Percentiles rank a stretch among this genome's conserved stretches.
These are phyloP conservation scores for Netelia fuscicornis DNA, from an alignment of 2,888 invertebrate genomes.

Conservation along the genomic window DNA sequence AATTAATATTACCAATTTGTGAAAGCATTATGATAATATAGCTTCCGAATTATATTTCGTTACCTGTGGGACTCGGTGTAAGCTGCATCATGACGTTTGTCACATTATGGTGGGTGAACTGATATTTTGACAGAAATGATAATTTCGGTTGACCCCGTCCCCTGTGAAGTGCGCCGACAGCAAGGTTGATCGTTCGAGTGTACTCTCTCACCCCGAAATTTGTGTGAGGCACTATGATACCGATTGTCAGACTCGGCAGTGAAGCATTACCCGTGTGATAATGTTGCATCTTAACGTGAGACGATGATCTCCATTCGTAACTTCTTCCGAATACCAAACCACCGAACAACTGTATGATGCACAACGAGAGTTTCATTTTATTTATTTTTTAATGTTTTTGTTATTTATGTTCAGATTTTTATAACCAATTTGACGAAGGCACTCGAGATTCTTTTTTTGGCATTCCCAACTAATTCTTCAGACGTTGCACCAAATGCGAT, in stretches of 20 bases:
- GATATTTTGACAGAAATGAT: slow-evolving; percentile 88
- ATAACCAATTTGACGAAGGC: slow-evolving; percentile 50
- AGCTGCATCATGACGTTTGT: slow-evolving; percentile 89
- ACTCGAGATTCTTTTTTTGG: slow-evolving; percentile 52
- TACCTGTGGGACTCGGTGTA: slow-evolving; percentile 92
- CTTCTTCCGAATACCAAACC: slow-evolving; percentile 72
- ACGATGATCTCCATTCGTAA: slow-evolving; percentile 73
- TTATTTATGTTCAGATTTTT: slow-evolving; percentile 5
- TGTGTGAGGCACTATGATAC: slow-evolving; percentile 88
- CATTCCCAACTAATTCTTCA: slow-evolving; percentile 39
- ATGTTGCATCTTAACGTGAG: slow-evolving; percentile 63
- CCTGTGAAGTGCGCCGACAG: slow-evolving; percentile 87
- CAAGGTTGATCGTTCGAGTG: slow-evolving; percentile 88
- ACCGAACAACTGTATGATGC: slow-evolving; percentile 73
- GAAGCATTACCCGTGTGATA: slow-evolving; percentile 62
- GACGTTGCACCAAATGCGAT: background rate
- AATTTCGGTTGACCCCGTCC: slow-evolving; percentile 86
- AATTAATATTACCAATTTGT: too few relatives aligned
- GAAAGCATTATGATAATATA: background rate
- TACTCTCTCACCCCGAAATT: slow-evolving; percentile 89
- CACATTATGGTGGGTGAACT: slow-evolving; percentile 88
- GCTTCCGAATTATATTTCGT: slow-evolving; percentile 68
- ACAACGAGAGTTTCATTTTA: slow-evolving; percentile 72
- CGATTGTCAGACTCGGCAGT: slow-evolving; percentile 85
- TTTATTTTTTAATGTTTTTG: slow-evolving; percentile 25